A percentile compares a stretch with the other conserved stretches of the same genome.
These are phyloP conservation scores for Myotis myotis DNA, from an alignment of 2,797 vertebrate genomes.

Conservation along the genomic window DNA sequence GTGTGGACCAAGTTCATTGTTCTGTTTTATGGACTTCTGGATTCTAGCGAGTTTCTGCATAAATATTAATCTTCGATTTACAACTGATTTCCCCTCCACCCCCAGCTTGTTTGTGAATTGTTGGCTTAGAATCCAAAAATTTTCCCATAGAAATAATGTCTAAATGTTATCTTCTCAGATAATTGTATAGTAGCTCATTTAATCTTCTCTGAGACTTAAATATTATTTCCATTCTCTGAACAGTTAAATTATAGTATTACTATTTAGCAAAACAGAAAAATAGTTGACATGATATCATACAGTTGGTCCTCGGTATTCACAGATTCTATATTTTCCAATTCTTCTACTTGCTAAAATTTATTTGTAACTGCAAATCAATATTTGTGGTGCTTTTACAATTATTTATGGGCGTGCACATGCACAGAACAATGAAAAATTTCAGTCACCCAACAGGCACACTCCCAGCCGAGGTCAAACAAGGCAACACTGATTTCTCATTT, in stretches of 20 bases:
- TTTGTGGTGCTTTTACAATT: neutral
- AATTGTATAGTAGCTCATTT: neutral
- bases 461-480: neutral
- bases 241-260: neutral
- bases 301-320: neutral
- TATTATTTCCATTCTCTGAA: neutral
- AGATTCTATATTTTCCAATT: neutral
- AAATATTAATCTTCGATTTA: neutral
- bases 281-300: neutral
- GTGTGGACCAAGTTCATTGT: neutral
- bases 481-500: neutral
- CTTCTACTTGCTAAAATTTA: neutral
- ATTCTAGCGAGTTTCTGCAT: neutral
- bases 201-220: neutral
- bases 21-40: neutral
- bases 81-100: neutral
- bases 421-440: neutral
- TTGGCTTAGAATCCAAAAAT: neutral
- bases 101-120: neutral
- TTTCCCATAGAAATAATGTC: slow-evolving; percentile 33
- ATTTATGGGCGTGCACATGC: fast-evolving
- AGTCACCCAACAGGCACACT: neutral
- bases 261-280: neutral
- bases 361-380: neutral
- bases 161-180: neutral